Evolutionary conservation across 2,113 vertebrate species (phyloP).

Genomic region (Harpagus bidentatus): DNA sequence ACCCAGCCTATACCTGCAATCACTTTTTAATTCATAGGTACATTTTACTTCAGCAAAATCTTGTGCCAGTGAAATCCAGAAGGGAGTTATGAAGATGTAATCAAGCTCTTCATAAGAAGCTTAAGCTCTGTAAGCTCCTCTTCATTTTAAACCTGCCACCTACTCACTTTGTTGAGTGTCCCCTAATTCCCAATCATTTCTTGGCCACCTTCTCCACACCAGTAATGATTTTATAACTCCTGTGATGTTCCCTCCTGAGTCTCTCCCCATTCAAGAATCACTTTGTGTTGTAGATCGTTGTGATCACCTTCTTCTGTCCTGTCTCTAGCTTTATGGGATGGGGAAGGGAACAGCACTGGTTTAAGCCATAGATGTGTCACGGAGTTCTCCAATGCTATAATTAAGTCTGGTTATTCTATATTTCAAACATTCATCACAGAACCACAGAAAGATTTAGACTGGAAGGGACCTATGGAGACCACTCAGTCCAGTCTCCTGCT

Average conservation of each 20-base stretch:
- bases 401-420: not conserved
- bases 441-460: not conserved
- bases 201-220: not conserved
- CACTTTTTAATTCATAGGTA: not conserved
- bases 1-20: not conserved
- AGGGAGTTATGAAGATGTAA: not conserved
- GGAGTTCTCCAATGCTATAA: not conserved
- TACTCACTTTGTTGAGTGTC: not conserved
- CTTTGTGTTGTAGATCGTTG: not conserved
- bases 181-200: not conserved
- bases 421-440: not conserved
- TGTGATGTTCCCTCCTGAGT: not conserved
- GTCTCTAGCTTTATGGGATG: not conserved
- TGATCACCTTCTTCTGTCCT: not conserved
- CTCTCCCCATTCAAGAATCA: not conserved
- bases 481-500: not conserved
- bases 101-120: slow-evolving; percentile 1
- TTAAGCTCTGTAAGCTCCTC: not conserved
- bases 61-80: not conserved
- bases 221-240: not conserved
- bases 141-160: not conserved
- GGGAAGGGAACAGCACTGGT: not conserved
- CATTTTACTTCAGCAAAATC: not conserved
- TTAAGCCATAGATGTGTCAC: not conserved
- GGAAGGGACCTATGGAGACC: not conserved